Percentiles rank a stretch among this genome's conserved stretches.
Conservation (phyloP, 1,140 invertebrate genomes). For the Lordiphosa stackelbergi region DNA sequence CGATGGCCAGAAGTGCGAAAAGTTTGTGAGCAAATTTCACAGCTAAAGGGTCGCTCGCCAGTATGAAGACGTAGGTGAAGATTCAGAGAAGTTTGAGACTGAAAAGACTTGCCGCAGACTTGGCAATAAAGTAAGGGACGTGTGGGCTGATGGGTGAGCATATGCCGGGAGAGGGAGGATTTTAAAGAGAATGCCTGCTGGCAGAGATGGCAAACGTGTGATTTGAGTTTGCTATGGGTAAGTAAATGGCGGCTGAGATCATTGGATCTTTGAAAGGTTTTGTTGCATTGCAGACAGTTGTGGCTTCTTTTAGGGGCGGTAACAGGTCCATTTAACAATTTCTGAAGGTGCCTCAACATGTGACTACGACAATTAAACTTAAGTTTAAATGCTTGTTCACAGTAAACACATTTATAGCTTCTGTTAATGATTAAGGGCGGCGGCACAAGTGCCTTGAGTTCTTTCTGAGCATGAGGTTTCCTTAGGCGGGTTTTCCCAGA, state of each 20-base stretch:
- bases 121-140: constrained; percentile 13
- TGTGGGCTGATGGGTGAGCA: constrained; percentile 18
- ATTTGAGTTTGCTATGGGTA: constrained; percentile 16
- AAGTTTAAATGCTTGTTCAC: constrained; percentile 1
- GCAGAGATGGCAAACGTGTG: constrained; percentile 15
- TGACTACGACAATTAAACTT: constrained; percentile 30
- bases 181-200: constrained; percentile 17
- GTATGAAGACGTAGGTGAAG: constrained; percentile 71
- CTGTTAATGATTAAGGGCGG: not conserved
- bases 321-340: not conserved
- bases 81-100: constrained; percentile 34
- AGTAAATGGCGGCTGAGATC: constrained; percentile 22
- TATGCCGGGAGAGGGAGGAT: constrained; percentile 16
- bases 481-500: not conserved
- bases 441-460: constrained; percentile 1
- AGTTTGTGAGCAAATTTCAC: constrained; percentile 79
- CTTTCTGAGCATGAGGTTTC: not conserved
- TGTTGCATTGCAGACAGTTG: constrained; percentile 16
- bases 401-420: constrained; percentile 29
- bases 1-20: constrained; percentile 78
- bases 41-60: constrained; percentile 60
- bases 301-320: too few relatives aligned
- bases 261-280: constrained; percentile 12
- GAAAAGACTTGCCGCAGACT: constrained; percentile 27
- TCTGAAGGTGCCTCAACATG: constrained; percentile 16